Evolutionary conservation across 2,888 invertebrate genomes (phyloP), one percentile per base, ranked within the genome.

Genomic region (Trachelus stipa): DNA sequence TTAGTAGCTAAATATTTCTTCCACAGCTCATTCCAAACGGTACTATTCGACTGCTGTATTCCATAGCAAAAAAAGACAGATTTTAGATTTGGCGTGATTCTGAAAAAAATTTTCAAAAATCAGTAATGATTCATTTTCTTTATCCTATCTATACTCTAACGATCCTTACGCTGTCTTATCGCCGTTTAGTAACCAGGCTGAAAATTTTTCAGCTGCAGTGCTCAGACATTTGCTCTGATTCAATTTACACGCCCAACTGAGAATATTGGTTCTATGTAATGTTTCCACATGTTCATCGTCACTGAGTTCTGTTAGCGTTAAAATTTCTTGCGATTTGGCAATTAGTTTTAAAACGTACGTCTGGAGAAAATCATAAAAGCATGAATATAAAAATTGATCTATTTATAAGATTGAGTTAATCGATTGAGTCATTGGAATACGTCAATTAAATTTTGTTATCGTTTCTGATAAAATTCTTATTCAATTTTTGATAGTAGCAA

Each of bases 11-110:
- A 85, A 91, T 95, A 96, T 83, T 94, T 91, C 3, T 92, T 85
- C 94, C 95, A 95, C 69, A 96, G 92, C 89, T 95, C 95, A 40
- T 95, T 93, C 94, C 96, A 97, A 87, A 96, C 96, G 0, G 92
- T 92, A 34, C 93, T 91, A 0, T 93, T 94, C 69, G 96, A 96
- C 78, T 94, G 90, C 77, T 92, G 93, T 0, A 97, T 88, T 33
- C 94, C 95, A 11, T 92, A 91, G 87, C 95, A 95, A 89, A 95
- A 95, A 0, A 95, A 94, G 0, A 94, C 91, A 0, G 93, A 90
- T 75, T 95, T 94, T 37, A 95, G 92, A 88, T 95, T 94, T 15
- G 93, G 93, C 0, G 95, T 94, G 75, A 96, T 94, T 1, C 95
- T 95, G 88, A 11, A 89, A 82, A 34, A 30, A 34, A 74, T 6